Evolutionary conservation across 1,140 invertebrate genomes (phyloP), one percentile per base, ranked within the genome.

Genomic region (Bombyx mandarina): DNA sequence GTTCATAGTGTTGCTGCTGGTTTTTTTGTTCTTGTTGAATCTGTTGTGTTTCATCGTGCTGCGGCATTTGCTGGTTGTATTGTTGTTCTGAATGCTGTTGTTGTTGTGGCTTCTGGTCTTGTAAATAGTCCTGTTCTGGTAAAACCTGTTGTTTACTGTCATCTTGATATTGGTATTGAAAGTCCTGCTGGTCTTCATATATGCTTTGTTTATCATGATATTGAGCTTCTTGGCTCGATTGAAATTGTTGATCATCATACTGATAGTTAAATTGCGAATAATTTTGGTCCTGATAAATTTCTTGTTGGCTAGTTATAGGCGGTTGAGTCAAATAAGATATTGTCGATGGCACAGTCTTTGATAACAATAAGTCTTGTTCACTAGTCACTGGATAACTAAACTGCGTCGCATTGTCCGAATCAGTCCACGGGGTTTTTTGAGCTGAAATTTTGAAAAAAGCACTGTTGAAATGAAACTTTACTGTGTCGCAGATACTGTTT

Each of bases 181-280:
- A 26, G 66, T 56, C 50, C 45, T 73, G 63, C 26, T 73, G 67
- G 43, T 60, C 55, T 18, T 90, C 90, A 67, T 91, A 89, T 63
- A 88, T 88, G 42, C 43, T 67, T 50, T 65, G 54, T 58, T 60
- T 58, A 56, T 62, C 62, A 52, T 71, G 57, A 57, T 74, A 71
- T 56, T 67, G 58, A 35, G 26, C 22, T 54, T 73, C 60, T 22
- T 78, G 66, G 45, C 54, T 18, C 52, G 66, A 50, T 54, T 66
- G 59, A 45, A 66, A 48, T 43, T 65, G 57, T 61, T 75, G 69
- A 57, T 74, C 70, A 62, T 88, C 86, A 58, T 88, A 89, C 49
- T 88, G 88, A 64, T 89, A 80, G 79, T 91, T 91, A 74, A 91
- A 90, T 66, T 89, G 89, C 55, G 64, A 69, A 66, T 67, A 77